Base-by-base conservation (phyloP, 2,113 vertebrate species). In the Microcebus tavaratra region DNA sequence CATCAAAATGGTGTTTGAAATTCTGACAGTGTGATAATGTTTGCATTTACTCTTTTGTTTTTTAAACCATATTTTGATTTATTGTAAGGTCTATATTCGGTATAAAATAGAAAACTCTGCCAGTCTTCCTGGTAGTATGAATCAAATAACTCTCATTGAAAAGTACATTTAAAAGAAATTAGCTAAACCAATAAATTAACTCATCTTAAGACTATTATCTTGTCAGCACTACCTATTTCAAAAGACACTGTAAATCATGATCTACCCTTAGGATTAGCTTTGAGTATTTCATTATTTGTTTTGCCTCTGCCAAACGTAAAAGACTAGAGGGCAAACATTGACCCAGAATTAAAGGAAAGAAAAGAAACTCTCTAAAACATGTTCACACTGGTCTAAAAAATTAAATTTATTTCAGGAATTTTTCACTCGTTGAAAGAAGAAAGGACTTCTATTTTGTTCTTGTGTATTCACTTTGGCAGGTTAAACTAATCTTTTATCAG, bases 141-240 rank as follows among this genome's bases (percentile, higher is more conserved):
- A n/a, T 50, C 48, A 73, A 10, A 34, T 5, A 63, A 11, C 36
- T 75, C 2, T 93, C 79, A 79, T 84, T 42, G 61, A 72, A 88
- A 89, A 84, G 12, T 95, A 5, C 80, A 75, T 90, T 65, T 93
- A 67, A 87, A 81, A 92, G 81, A 95, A 96, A 88, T 96, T 63
- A 90, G 25, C 83, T 88, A 97, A 94, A 73, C 57, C 36, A 83
- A 84, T 83, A 91, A 76, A 61, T 53, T 45, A 92, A 81, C 61
- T 89, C 57, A 36, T 81, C 45, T 73, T 55, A 70, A 27, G 83
- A 91, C 87, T 84, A 34, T 94, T 67, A 83, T 82, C 70, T 94
- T 94, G 70, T 95, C 79, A 81, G 53, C 17, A 83, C 83, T 63
- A 48, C 89, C 50, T 94, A 48, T 88, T 95, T 94, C 93, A 45